Evolutionary conservation across 2,113 vertebrate species (phyloP).

Genomic region (Seriola quinqueradiata): DNA sequence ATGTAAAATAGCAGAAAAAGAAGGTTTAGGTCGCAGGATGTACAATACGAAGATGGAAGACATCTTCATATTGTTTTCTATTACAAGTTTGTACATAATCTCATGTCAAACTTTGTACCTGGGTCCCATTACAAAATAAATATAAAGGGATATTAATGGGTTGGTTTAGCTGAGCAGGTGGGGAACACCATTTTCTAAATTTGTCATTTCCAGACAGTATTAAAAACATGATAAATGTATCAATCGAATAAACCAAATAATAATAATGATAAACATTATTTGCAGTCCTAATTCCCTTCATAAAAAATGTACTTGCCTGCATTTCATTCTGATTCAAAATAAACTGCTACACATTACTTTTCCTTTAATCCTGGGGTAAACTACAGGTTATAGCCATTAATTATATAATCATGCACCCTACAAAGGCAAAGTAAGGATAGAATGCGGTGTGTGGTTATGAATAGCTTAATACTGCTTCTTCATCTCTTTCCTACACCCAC

Average conservation of each 20-base stretch:
- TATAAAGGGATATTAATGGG: too few species aligned
- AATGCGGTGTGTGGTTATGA: slow-evolving; percentile 29
- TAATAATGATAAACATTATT: neutral
- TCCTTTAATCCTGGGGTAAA: neutral
- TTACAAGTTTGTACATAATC: too few species aligned
- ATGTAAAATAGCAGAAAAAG: neutral
- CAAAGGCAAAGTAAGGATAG: slow-evolving; percentile 20
- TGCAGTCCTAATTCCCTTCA: too few species aligned
- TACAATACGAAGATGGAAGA: too few species aligned
- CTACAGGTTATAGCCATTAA: neutral
- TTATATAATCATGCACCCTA: neutral
- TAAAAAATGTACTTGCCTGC: neutral
- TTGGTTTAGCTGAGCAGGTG: too few species aligned
- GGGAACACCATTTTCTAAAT: too few species aligned
- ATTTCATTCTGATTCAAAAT: neutral
- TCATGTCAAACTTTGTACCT: too few species aligned
- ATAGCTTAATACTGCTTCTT: slow-evolving; percentile 42
- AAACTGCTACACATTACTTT: neutral
- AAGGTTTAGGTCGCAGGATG: neutral
- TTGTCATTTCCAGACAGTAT: too few species aligned
- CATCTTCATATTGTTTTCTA: too few species aligned
- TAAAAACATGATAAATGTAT: neutral
- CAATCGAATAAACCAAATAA: neutral
- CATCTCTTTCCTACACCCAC: slow-evolving; percentile 23
- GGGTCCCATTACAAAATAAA: too few species aligned